These are phyloP conservation scores for Drosophila bipectinata DNA, from an alignment of 1,140 invertebrate genomes.

Conservation along the genomic window DNA sequence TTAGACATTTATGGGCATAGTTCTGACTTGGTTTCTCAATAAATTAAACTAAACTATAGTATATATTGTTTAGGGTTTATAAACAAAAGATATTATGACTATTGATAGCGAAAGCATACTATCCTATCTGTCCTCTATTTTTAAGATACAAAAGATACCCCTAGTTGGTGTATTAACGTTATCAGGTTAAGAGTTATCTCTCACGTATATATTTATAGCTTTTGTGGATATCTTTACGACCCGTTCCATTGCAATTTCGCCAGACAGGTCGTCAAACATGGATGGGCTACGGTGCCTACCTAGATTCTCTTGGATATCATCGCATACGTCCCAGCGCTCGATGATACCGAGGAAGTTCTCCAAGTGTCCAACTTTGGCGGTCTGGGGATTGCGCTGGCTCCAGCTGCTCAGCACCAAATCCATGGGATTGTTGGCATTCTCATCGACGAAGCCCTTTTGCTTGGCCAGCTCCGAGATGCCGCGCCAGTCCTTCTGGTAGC, in stretches of 20 bases:
- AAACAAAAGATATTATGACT: not conserved
- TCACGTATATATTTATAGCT: not conserved
- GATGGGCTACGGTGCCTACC: too few species aligned
- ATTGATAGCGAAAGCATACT: not conserved
- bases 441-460: slow-evolving; percentile 45
- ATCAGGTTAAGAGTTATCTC: not conserved
- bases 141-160: not conserved
- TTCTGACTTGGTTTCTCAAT: not conserved
- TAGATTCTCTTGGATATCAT: slow-evolving; percentile 86
- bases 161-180: not conserved
- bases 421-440: slow-evolving; percentile 84
- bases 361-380: slow-evolving; percentile 85
- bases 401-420: slow-evolving; percentile 85
- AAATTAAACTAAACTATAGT: too few species aligned
- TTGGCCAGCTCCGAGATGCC: slow-evolving; percentile 86
- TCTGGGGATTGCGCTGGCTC: slow-evolving; percentile 76
- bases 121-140: not conserved
- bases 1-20: not conserved
- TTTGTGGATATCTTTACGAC: not conserved
- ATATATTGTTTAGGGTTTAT: too few species aligned
- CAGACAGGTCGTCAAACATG: not conserved
- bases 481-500: slow-evolving; percentile 88
- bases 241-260: not conserved
- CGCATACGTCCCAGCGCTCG: slow-evolving; percentile 88
- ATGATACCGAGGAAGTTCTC: slow-evolving; percentile 85